Base-by-base conservation (phyloP, 2,888 invertebrate genomes). In the Petrolisthes cinctipes region DNA sequence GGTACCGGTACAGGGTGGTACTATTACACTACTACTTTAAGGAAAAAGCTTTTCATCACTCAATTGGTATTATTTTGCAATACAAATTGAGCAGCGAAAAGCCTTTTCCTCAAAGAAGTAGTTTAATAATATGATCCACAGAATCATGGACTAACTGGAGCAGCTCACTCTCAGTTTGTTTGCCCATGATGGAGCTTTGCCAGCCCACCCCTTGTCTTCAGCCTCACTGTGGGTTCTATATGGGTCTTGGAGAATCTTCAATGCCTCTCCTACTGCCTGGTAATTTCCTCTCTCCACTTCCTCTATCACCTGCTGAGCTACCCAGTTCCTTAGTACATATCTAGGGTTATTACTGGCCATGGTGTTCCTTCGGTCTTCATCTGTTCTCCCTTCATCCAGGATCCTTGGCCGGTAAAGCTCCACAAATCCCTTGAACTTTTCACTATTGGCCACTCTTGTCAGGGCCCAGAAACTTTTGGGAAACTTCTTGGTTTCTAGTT, bases 251-350 rank as follows among this genome's bases (percentile, higher is more conserved):
- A 95, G 92, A 0, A 95, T 92, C 89, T 94, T 93, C 80, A 95
- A 91, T 0, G 95, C 93, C 79, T 94, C 93, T 14, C 93, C 92
- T 0, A 95, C 94, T 91, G 93, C 93, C 61, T 92, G 92, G 92
- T 93, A 95, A 91, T 95, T 94, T 89, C 94, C 94, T 9, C 71
- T 14, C 91, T 95, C 95, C 14, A 95, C 95, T 88, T 94, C 94
- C 23, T 93, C 92, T 75, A 95, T 95, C 0, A 95, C 95, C 91
- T 94, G 94, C 90, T 95, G 95, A 0, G 95, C 93, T 91, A 95
- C 93, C 94, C 95, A 95, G 92, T 95, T 95, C 5, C 95, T 93
- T 0, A 95, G 93, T 0, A 95, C 93, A 91, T 95, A 95, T 14
- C 94, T 92, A 0, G 94, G 94, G 89, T 94, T 94, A 0, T 93